A percentile compares a stretch with the other conserved stretches of the same genome.
Evolutionary conservation across 2,113 vertebrate genomes (phyloP).

Genomic region (Tragelaphus strepsiceros): DNA sequence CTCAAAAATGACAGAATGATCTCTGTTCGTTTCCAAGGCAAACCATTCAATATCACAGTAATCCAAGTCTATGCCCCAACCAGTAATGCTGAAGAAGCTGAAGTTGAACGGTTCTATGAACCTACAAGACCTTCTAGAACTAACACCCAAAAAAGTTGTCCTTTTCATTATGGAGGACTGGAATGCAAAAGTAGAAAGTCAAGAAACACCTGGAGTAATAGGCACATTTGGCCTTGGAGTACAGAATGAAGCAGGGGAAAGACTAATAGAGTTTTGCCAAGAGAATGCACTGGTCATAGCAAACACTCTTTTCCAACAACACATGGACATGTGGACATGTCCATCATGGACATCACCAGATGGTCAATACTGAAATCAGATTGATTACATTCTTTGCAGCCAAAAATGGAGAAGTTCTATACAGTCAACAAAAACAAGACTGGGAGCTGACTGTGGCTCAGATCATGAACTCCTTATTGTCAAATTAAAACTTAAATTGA

Average conservation of each 20-base stretch:
- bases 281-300: background rate
- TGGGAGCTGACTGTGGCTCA: background rate
- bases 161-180: background rate
- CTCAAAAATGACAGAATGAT: background rate
- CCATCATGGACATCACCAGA: background rate
- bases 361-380: background rate
- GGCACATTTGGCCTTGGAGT: background rate
- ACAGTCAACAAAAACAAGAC: background rate
- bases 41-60: background rate
- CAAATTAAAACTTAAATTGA: background rate
- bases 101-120: background rate
- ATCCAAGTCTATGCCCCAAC: background rate
- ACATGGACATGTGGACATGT: too few species aligned
- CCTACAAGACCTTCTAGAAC: background rate
- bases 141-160: background rate
- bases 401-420: background rate
- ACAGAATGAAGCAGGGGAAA: background rate
- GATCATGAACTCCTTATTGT: background rate
- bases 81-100: background rate
- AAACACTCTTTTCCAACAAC: background rate
- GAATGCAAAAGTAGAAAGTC: background rate
- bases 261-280: background rate
- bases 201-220: background rate
- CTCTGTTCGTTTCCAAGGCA: background rate
- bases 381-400: background rate